Base-by-base conservation (phyloP, 2,113 vertebrate species). In the Gopherus flavomarginatus region DNA sequence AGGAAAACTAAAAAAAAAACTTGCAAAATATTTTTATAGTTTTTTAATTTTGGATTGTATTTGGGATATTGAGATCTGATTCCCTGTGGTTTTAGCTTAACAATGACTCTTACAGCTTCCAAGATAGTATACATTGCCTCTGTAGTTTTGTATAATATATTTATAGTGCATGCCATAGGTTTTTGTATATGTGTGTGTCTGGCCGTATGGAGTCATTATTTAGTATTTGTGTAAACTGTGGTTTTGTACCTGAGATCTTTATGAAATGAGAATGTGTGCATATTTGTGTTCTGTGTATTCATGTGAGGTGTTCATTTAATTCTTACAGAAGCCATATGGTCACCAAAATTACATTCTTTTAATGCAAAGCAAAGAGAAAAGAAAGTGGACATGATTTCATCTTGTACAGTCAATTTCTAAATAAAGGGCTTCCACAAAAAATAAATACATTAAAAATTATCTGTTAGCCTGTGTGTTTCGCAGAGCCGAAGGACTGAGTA, bases 281-380 rank as follows among this genome's bases (percentile, higher is more conserved):
- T 88, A 8, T 88, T 92, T 94, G 90, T 81, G 89, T 92, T 90
- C 83, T 89, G 38, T 86, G 87, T 86, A 44, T 35, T 35, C 62
- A 10, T 69, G 8, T n/a, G 35, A 83, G 79, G 79, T 85, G 72
- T 91, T 72, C 92, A 54, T 72, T 92, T 91, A 92, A 85, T 95
- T 95, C 47, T 87, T 59, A 81, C 72, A 79, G 92, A 91, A 96
- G 0, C 2, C 90, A 38, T 59, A 75, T 5, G 9, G 54, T 87
- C 94, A 85, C 29, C 57, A 87, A 89, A 90, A 88, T 86, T 85
- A 2, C 52, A 56, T 86, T 90, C 16, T 53, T 35, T 75, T 52
- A 75, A 81, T 49, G 52, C 35, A 27, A 81, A 94, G 65, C 89
- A 93, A 92, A 86, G 89, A 95, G 62, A 84, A 93, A 92, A 95